A percentile compares a stretch with the other conserved stretches of the same genome.
phyloP scores from a whole-genome alignment of 2,113 vertebrate species.

The Loxodonta africana region DNA sequence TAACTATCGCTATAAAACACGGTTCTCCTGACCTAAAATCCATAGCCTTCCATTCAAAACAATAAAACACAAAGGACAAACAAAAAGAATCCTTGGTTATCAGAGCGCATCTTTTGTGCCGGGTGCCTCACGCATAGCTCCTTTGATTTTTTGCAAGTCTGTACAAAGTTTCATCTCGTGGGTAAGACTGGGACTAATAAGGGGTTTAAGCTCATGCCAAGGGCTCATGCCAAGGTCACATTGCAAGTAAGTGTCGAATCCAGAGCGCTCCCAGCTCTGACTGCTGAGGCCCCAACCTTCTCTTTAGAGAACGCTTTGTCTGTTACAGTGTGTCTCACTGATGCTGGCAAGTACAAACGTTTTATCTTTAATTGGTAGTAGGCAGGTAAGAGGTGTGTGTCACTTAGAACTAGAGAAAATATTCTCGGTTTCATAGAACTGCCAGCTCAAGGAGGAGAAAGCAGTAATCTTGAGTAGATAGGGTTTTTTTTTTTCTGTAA shows the following conservation, averaged over 20 bases:
- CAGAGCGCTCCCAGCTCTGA: not conserved
- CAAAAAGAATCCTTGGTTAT: not conserved
- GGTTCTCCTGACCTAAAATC: conserved; percentile 14
- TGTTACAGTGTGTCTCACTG: not conserved
- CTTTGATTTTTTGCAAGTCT: not conserved
- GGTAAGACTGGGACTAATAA: not conserved
- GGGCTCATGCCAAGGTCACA: conserved; percentile 6
- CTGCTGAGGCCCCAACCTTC: not conserved
- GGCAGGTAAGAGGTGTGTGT: not conserved
- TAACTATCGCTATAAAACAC: not conserved
- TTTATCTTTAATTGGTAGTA: conserved; percentile 35
- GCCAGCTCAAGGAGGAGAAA: not conserved
- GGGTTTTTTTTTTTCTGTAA: not conserved
- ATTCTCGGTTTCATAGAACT: conserved; percentile 12
- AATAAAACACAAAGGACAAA: not conserved
- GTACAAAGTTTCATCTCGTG: not conserved
- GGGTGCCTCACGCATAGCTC: not conserved
- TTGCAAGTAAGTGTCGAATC: conserved; percentile 5
- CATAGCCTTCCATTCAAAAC: conserved; percentile 14
- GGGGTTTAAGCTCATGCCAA: not conserved
- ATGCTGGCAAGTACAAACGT: not conserved
- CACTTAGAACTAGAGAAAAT: not conserved
- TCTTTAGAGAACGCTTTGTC: not conserved
- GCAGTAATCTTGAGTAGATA: not conserved
- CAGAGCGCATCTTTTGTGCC: not conserved